Percentiles rank a stretch among this genome's conserved stretches.
Conservation (phyloP, 53 echinoderm and acorn worm species). For the Mesocentrotus franciscanus region DNA sequence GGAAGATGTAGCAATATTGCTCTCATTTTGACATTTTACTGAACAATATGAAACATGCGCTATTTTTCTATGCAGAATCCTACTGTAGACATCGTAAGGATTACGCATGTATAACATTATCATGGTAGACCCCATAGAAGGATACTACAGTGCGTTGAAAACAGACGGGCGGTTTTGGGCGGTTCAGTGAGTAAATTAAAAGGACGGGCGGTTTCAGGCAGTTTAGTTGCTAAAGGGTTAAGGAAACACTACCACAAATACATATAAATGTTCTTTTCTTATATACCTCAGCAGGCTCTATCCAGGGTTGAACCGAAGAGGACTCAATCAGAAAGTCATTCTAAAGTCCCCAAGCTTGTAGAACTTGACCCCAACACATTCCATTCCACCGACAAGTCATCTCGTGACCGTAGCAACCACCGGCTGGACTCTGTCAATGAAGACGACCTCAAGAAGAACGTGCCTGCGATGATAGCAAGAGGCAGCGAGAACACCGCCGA, state of each 20-base stretch:
- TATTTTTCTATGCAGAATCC: too few species aligned
- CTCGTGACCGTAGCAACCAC: constrained; percentile 25
- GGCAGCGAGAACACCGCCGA: constrained; percentile 61
- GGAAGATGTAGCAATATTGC: too few species aligned
- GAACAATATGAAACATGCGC: too few species aligned
- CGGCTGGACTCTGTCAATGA: constrained; percentile 51
- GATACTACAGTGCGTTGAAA: too few species aligned
- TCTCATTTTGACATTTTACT: too few species aligned
- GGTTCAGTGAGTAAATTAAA: too few species aligned
- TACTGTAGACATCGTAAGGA: too few species aligned
- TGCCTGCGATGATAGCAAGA: neutral
- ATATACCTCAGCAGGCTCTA: neutral
- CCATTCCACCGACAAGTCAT: constrained; percentile 60
- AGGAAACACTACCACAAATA: neutral
- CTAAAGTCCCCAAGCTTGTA: constrained; percentile 58
- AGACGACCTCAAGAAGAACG: constrained; percentile 58
- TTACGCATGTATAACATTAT: too few species aligned
- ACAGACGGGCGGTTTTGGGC: too few species aligned
- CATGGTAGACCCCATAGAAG: too few species aligned
- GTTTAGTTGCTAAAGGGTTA: too few species aligned
- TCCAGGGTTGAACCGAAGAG: constrained; percentile 34
- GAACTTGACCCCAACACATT: constrained; percentile 91
- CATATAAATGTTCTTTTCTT: neutral
- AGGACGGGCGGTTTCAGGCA: too few species aligned
- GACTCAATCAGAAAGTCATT: constrained; percentile 54